Base-by-base conservation (phyloP, 2,113 vertebrate genomes). In the Protomyctophum bolini region DNA sequence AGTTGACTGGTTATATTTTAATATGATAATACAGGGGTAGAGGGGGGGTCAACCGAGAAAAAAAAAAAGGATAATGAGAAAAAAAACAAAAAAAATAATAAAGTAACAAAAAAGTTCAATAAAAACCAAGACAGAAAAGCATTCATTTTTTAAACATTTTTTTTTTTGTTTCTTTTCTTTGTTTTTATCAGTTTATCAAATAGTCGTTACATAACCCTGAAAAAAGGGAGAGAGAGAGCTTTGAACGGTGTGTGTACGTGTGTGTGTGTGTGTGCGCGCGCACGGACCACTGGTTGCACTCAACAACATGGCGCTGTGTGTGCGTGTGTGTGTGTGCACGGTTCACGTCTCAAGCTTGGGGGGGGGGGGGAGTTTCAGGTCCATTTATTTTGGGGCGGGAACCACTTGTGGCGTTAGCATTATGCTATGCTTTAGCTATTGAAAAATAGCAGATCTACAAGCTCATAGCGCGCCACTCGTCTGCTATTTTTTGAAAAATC, bases 1-100 rank as follows among this genome's bases (percentile, higher is more conserved):
- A 92, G 92, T 94, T 93, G 90, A 94, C 96, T 93, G 94, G 92
- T 97, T 97, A 97, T 93, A 96, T 92, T 97, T 98, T 97, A 98
- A 98, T 97, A 96, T 95, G 94, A 92, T 92, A 91, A 97, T 95
- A 97, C 94, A 97, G 93, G 90, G 87, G 89, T 85, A 91, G 91
- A 21, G 92, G 96, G 94, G 92, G 96, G 94, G 92, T 94, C 94
- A 95, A 93, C 86, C 86, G 65, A 80, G 82, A 92, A 94, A 62
- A 66, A 84, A 87, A 88, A 90, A 88, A 80, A 75, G 88, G 86
- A 95, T 93, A 94, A 94, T 95, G 91, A 87, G 88, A 93, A 88
- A 89, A 91, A 90, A 90, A 86, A 93, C 21, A 21, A 21, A 21
- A 21, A 21, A 21, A 21, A 21, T 1, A 21, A 88, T 91, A 87